Conservation (phyloP, 1,140 invertebrate species). For the Cepaea nemoralis region DNA sequence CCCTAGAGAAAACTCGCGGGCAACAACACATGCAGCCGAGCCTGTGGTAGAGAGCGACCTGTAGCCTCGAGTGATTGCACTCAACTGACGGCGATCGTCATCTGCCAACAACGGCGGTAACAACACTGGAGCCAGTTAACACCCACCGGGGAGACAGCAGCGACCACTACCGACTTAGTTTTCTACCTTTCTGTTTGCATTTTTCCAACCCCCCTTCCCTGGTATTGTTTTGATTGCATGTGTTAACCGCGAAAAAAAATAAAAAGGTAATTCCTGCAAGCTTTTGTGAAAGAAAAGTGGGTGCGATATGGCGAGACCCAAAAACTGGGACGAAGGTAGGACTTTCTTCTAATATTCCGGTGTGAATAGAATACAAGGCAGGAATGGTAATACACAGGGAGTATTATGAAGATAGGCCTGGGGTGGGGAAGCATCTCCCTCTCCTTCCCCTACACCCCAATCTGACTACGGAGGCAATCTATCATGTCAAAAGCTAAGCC, state of each 20-base stretch:
- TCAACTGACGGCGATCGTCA: constrained; percentile 1
- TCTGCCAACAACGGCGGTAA: not conserved
- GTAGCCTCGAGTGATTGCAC: constrained; percentile 46
- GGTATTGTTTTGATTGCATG: not conserved
- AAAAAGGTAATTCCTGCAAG: not conserved
- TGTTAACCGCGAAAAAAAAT: not conserved
- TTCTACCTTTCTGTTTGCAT: not conserved
- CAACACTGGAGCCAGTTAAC: not conserved
- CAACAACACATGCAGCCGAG: not conserved
- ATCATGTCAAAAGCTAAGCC: constrained; percentile 66
- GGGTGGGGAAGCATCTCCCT: not conserved
- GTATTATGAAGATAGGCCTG: too few relatives aligned
- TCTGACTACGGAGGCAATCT: constrained; percentile 59
- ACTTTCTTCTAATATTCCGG: not conserved
- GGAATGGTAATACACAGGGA: too few relatives aligned
- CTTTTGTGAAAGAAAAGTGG: not conserved
- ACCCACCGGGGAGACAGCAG: not conserved
- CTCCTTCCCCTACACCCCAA: constrained; percentile 43
- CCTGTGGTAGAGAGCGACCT: constrained; percentile 12
- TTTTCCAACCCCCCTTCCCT: not conserved
- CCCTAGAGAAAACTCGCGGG: not conserved
- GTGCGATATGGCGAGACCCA: not conserved
- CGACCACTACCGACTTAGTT: not conserved
- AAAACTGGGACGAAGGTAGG: not conserved
- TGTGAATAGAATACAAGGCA: not conserved